Percentiles rank a stretch among this genome's conserved stretches.
These are phyloP conservation scores for Trissolcus basalis DNA, from an alignment of 1,140 invertebrate species.

Conservation along the genomic window DNA sequence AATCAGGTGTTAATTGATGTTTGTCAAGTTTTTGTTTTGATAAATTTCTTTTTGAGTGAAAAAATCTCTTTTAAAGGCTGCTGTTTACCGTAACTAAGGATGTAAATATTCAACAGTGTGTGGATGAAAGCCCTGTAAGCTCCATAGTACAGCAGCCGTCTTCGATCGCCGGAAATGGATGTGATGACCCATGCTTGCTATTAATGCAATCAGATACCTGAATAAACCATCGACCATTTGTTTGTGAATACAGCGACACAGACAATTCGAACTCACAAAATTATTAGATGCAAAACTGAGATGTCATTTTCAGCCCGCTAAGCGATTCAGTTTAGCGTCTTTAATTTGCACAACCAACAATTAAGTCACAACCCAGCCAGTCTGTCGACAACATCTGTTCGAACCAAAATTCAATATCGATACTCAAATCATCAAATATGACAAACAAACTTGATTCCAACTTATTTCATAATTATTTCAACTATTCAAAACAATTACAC, in stretches of 20 bases:
- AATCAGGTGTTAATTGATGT: too few species aligned
- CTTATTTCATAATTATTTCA: too few species aligned
- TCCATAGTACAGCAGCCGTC: constrained; percentile 19
- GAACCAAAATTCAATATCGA: constrained; percentile 10
- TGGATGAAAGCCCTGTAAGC: constrained; percentile 13
- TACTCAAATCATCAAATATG: neutral
- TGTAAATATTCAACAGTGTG: neutral
- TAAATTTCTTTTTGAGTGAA: constrained; percentile 22
- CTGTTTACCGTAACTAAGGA: neutral
- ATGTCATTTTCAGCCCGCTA: constrained; percentile 21
- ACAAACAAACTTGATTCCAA: neutral
- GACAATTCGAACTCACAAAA: constrained; percentile 23
- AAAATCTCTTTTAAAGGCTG: too few species aligned
- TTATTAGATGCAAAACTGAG: neutral
- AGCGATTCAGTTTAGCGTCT: constrained; percentile 12
- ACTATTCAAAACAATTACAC: too few species aligned
- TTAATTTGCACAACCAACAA: constrained; percentile 32
- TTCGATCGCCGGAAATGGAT: constrained; percentile 30
- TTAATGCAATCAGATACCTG: constrained; percentile 24
- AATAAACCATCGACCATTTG: constrained; percentile 29
- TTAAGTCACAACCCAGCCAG: constrained; percentile 30
- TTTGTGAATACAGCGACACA: constrained; percentile 37
- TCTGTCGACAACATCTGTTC: constrained; percentile 37
- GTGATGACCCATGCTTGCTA: constrained; percentile 38
- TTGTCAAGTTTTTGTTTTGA: too few species aligned